Evolutionary conservation across 2,113 vertebrate genomes (phyloP).

Genomic region (Alexandromys fortis): DNA sequence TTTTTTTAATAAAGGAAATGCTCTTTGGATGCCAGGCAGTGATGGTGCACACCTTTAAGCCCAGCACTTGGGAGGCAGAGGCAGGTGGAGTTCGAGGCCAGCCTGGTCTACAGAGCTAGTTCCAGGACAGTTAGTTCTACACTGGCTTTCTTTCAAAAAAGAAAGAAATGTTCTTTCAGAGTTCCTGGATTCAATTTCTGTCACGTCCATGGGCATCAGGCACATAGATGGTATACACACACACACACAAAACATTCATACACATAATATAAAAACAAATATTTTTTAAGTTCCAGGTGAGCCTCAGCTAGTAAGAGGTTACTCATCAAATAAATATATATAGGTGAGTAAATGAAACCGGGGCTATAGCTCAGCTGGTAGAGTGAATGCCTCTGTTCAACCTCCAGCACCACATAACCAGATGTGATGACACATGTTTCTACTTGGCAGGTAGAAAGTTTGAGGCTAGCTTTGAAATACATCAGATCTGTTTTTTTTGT

Average conservation of each 20-base stretch:
- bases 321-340: neutral
- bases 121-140: no score
- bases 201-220: neutral
- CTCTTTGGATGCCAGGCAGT: no score
- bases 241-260: neutral
- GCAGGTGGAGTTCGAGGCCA: no score
- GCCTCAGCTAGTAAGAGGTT: neutral
- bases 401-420: neutral
- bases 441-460: neutral
- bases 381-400: neutral
- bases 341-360: neutral
- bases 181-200: neutral
- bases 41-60: no score
- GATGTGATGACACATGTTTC: no score
- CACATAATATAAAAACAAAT: neutral
- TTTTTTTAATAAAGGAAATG: no score
- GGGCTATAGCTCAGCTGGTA: neutral
- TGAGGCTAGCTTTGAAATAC: neutral
- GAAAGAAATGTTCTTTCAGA: neutral
- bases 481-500: neutral
- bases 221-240: neutral
- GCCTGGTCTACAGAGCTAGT: no score
- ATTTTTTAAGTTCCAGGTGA: neutral
- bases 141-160: no score
- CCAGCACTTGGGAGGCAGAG: no score